Conservation (phyloP, 2,113 vertebrate species). For the Dolichotis patagonum region DNA sequence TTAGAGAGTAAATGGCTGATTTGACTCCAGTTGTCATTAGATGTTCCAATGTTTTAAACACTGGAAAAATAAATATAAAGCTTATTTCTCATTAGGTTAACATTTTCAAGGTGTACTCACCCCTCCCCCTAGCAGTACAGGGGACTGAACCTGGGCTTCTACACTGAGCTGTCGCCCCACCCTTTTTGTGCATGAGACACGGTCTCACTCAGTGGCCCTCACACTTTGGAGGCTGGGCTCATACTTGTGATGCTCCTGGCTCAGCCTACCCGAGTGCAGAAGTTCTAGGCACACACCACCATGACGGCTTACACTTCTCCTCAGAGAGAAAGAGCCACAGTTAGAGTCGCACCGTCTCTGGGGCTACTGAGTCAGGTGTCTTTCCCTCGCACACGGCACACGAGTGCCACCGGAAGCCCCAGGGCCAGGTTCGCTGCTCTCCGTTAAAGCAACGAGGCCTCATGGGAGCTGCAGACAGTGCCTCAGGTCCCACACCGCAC, state of each 20-base stretch:
- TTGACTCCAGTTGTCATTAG: not conserved
- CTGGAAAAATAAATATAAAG: not conserved
- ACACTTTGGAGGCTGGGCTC: not conserved
- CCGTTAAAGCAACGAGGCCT: not conserved
- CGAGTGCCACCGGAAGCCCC: not conserved
- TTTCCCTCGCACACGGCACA: not conserved
- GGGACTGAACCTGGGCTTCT: not conserved
- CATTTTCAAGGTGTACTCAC: not conserved
- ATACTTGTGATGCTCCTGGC: not conserved
- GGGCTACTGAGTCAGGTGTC: not conserved
- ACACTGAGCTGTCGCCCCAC: not conserved
- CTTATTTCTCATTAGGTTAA: conserved; percentile 35
- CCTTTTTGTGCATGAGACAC: not conserved
- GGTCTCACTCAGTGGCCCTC: not conserved
- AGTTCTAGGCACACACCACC: not conserved
- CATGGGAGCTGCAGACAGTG: not conserved
- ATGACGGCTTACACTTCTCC: not conserved
- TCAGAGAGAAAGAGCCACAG: conserved; percentile 9
- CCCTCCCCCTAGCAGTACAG: not conserved
- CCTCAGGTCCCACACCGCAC: no score
- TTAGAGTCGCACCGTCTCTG: not conserved
- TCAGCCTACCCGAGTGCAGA: not conserved
- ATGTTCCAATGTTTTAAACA: not conserved
- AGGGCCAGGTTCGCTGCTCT: no score
- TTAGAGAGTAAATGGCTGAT: not conserved